Percentiles rank a stretch among this genome's conserved stretches.
phyloP scores from a whole-genome alignment of 2,888 invertebrate species.

The Clitarchus hookeri region DNA sequence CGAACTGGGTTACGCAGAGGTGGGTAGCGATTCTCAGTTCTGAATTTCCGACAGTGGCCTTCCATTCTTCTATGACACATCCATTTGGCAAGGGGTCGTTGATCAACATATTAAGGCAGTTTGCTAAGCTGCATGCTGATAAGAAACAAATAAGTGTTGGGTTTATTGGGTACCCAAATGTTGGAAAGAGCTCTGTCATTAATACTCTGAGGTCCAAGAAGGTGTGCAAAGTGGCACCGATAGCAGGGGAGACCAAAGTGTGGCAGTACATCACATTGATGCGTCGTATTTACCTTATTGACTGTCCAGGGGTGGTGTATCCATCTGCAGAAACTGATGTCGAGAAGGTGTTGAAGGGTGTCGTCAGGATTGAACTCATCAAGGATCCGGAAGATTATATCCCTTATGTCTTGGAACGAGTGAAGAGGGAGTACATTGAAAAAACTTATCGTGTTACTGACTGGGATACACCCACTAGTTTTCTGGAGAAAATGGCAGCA shows the following conservation, averaged over 20 bases:
- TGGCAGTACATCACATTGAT: constrained; percentile 99
- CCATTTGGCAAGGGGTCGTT: constrained; percentile 98
- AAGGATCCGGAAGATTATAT: constrained; percentile 96
- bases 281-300: constrained; percentile 94
- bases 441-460: constrained; percentile 87
- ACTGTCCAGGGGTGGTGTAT: constrained; percentile 98
- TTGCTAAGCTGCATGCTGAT: constrained; percentile 92
- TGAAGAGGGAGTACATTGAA: constrained; percentile 83
- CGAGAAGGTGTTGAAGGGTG: constrained; percentile 94
- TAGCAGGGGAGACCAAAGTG: constrained; percentile 96
- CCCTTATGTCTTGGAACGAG: constrained; percentile 80
- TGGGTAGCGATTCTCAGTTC: constrained; percentile 95
- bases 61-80: constrained; percentile 97
- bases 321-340: constrained; percentile 95
- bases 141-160: constrained; percentile 99
- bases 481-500: constrained; percentile 87
- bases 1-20: constrained; percentile 96
- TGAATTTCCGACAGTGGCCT: constrained; percentile 97
- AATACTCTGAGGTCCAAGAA: constrained; percentile 95
- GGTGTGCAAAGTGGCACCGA: constrained; percentile 97
- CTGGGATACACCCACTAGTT: constrained; percentile 84
- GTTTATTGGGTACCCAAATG: constrained; percentile 98
- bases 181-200: constrained; percentile 97
- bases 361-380: constrained; percentile 94
- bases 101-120: constrained; percentile 93